phyloP scores from a whole-genome alignment of 2,888 invertebrate species.

The Drosophila austrosaltans region DNA sequence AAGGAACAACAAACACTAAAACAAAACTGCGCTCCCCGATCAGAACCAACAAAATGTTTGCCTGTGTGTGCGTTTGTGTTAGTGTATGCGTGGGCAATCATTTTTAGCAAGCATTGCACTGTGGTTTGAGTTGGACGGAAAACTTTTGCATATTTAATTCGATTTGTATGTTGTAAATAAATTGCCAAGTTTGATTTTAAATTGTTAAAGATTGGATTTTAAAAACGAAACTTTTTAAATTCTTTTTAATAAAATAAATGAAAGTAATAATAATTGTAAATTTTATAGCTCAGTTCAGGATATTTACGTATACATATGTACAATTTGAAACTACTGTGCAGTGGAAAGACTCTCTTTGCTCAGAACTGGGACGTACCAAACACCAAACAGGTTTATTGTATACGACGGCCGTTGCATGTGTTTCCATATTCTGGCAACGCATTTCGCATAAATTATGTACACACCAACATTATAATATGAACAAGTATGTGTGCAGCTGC shows the following conservation, averaged over 20 bases:
- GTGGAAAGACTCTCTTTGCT: slow-evolving; percentile 38
- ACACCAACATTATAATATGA: slow-evolving; percentile 26
- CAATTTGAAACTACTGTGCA: slow-evolving; percentile 37
- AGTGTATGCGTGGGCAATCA: slow-evolving; percentile 59
- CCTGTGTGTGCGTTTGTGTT: slow-evolving; percentile 20
- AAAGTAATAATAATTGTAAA: no score
- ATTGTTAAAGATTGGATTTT: not conserved
- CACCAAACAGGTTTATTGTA: slow-evolving; percentile 49
- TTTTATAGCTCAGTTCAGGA: not conserved
- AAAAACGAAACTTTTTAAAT: no score
- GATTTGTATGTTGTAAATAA: not conserved
- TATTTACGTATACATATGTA: not conserved
- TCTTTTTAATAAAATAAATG: no score
- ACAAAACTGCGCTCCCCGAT: slow-evolving; percentile 7
- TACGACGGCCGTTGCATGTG: slow-evolving; percentile 20
- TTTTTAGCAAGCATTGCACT: slow-evolving; percentile 69
- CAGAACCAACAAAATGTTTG: slow-evolving; percentile 2
- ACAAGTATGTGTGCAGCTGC: slow-evolving; percentile 37
- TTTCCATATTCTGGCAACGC: slow-evolving; percentile 74
- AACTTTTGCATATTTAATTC: slow-evolving; percentile 18
- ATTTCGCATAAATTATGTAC: slow-evolving; percentile 74
- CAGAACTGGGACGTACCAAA: slow-evolving; percentile 23
- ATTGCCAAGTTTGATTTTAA: no score
- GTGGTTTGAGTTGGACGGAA: slow-evolving; percentile 46
- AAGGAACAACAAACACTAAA: slow-evolving; percentile 58